A percentile compares a stretch with the other conserved stretches of the same genome.
Evolutionary conservation across 2,113 vertebrate genomes (phyloP).

Genomic region (Ahaetulla prasina): DNA sequence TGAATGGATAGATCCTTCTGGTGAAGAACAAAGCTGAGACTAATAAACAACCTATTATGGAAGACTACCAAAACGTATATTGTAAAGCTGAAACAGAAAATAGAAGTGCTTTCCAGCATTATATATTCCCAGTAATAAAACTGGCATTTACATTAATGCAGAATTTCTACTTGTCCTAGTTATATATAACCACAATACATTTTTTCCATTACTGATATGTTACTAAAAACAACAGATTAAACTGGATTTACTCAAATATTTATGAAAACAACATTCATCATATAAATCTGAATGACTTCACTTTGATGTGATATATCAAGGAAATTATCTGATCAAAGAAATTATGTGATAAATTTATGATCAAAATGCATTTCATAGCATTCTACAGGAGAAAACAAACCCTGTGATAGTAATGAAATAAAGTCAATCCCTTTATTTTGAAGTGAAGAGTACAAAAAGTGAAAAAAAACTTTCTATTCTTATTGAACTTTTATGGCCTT

Average conservation of each 20-base stretch:
- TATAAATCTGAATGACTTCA: background rate
- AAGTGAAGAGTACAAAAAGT: background rate
- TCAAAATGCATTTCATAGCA: background rate
- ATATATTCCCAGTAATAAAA: background rate
- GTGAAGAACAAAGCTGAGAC: background rate
- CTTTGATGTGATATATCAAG: background rate
- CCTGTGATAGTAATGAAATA: background rate
- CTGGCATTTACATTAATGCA: background rate
- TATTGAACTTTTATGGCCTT: background rate
- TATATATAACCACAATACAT: background rate
- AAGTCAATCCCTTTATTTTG: background rate
- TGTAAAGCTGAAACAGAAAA: background rate
- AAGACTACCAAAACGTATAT: background rate
- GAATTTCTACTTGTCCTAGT: background rate
- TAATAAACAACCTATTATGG: background rate
- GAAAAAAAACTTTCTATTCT: background rate
- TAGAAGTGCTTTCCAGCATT: background rate
- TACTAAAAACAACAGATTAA: background rate
- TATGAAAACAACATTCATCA: background rate
- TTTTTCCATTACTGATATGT: background rate
- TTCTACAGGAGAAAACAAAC: background rate
- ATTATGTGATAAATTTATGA: background rate
- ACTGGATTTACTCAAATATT: background rate
- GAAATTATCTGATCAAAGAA: background rate
- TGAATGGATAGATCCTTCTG: background rate